These are phyloP conservation scores for Neria commutata DNA, from an alignment of 2,888 invertebrate species.

Conservation along the genomic window DNA sequence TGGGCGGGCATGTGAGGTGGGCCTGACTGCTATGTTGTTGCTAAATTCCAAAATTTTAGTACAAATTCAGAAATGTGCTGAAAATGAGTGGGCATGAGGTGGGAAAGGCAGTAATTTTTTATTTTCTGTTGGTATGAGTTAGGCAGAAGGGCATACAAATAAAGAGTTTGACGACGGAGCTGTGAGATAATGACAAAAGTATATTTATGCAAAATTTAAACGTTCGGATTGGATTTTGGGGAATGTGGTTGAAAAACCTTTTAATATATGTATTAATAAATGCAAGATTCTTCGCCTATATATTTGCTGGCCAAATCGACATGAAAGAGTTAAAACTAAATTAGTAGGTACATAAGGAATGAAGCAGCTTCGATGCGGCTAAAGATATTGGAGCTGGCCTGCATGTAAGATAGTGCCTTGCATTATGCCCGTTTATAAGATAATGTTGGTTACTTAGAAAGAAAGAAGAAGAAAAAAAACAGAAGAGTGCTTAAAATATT, in stretches of 20 bases:
- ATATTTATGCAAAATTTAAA: no score
- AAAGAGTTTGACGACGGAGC: no score
- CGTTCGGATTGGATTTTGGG: not conserved
- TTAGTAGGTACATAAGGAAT: not conserved
- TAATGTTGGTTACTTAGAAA: no score
- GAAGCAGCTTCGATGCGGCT: no score
- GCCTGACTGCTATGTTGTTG: no score
- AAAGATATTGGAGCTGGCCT: no score
- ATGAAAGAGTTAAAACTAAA: not conserved
- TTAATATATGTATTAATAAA: not conserved
- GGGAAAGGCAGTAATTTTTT: not conserved
- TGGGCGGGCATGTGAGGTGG: no score
- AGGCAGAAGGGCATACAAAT: no score
- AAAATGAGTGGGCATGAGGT: not conserved
- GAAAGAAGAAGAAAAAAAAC: not conserved
- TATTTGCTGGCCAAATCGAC: no score
- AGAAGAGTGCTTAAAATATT: slow-evolving; percentile 1
- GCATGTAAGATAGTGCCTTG: no score
- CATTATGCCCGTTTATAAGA: no score
- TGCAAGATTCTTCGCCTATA: not conserved
- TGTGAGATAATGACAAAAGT: no score
- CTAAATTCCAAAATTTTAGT: not conserved
- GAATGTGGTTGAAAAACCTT: slow-evolving; percentile 1
- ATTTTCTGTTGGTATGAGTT: not conserved
- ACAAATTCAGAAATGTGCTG: not conserved